These are phyloP conservation scores for Pardalotus punctatus DNA, from an alignment of 2,113 vertebrate genomes.

Conservation along the genomic window DNA sequence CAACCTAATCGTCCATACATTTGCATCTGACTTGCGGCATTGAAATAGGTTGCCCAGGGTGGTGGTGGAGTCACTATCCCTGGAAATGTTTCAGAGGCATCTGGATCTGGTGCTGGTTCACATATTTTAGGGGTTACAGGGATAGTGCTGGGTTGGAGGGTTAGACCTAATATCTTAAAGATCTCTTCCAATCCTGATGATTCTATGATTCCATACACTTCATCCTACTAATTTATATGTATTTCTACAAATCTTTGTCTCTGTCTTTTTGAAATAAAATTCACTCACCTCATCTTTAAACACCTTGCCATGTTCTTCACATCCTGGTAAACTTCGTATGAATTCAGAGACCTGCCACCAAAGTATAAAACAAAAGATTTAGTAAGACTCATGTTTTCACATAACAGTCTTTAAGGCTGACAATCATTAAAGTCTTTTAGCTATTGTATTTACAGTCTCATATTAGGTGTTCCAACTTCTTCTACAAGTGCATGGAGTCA, in stretches of 20 bases:
- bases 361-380: not conserved
- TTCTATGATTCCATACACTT: not conserved
- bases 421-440: not conserved
- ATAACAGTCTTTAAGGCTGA: not conserved
- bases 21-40: not conserved
- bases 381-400: not conserved
- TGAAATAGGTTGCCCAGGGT: not conserved
- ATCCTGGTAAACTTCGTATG: constrained; percentile 85
- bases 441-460: not conserved
- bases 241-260: not conserved
- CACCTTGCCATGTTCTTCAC: constrained; percentile 84
- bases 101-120: not conserved
- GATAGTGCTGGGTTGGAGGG: not conserved
- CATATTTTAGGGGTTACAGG: not conserved
- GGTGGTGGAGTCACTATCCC: not conserved
- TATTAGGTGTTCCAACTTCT: not conserved
- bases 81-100: not conserved
- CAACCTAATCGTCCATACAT: not conserved
- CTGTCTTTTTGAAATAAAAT: not conserved
- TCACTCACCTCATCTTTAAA: constrained; percentile 85
- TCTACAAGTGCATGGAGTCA: not conserved
- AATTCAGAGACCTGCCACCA: constrained; percentile 81
- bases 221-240: not conserved
- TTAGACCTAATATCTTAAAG: not conserved
- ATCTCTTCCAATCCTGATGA: not conserved